Evolutionary conservation across 1,140 invertebrate species (phyloP).

Genomic region (Calosoma granatense): DNA sequence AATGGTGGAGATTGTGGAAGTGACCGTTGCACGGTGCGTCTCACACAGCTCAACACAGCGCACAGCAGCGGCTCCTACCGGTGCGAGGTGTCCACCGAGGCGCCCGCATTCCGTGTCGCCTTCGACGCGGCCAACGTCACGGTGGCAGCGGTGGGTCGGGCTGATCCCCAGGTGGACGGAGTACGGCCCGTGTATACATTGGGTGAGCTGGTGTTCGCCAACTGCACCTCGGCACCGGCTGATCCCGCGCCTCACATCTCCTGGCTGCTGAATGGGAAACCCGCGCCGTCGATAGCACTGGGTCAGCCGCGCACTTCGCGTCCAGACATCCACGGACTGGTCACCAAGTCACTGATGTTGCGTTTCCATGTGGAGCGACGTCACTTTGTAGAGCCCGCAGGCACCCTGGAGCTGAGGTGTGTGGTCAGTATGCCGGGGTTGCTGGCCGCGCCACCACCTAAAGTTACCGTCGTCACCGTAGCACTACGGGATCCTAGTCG

Average conservation of each 20-base stretch:
- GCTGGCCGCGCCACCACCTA: not conserved
- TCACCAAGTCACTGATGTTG: not conserved
- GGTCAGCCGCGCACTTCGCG: not conserved
- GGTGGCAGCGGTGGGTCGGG: conserved; percentile 34
- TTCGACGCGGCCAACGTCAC: conserved; percentile 48
- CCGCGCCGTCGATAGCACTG: not conserved
- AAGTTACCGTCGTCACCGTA: not conserved
- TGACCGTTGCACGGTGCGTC: conserved; percentile 18
- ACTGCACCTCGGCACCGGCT: conserved; percentile 22
- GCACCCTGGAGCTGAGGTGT: not conserved
- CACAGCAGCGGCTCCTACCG: conserved; percentile 40
- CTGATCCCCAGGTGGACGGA: conserved; percentile 9
- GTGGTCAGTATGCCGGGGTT: not conserved
- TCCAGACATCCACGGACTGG: not conserved
- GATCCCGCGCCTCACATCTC: conserved; percentile 23
- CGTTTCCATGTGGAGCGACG: not conserved
- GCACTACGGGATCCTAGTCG: not conserved
- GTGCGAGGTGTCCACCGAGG: conserved; percentile 54
- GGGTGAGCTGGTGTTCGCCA: conserved; percentile 20
- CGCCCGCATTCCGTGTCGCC: conserved; percentile 48
- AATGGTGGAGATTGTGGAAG: conserved; percentile 26
- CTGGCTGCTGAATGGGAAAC: conserved; percentile 11
- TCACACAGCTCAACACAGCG: conserved; percentile 18
- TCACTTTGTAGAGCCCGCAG: not conserved
- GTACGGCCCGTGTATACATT: conserved; percentile 15